phyloP scores from a whole-genome alignment of 2,888 invertebrate species.

The Stegana nigrithorax region DNA sequence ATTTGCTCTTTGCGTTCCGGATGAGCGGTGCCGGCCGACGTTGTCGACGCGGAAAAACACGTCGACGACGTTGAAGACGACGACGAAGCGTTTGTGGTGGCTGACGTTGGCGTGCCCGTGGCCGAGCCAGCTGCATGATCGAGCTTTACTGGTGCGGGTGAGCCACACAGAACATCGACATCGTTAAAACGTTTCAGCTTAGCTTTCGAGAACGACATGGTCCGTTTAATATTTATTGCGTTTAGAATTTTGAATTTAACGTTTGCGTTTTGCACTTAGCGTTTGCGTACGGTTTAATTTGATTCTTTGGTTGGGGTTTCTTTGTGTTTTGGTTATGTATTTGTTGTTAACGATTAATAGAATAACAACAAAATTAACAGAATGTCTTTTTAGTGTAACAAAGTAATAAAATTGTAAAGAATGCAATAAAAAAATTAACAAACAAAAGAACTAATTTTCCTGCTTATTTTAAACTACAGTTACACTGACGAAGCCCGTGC shows the following conservation, averaged over 20 bases:
- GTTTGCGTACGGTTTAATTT: no score
- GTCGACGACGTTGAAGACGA: background rate
- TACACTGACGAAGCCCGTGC: conserved; percentile 34
- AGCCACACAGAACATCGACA: conserved; percentile 60
- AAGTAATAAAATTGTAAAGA: conserved; percentile 41
- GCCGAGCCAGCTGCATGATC: conserved; percentile 40
- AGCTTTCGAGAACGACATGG: conserved; percentile 67
- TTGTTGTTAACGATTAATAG: no score
- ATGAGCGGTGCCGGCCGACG: conserved; percentile 21
- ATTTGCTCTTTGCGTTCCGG: conserved; percentile 68
- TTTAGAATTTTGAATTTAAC: conserved; percentile 35
- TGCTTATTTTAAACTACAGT: conserved; percentile 26
- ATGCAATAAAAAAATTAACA: conserved; percentile 21
- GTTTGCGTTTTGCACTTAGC: background rate
- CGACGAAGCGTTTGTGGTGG: conserved; percentile 9
- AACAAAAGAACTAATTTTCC: conserved; percentile 17
- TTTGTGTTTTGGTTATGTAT: no score
- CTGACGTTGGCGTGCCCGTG: conserved; percentile 47
- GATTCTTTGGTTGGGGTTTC: conserved; percentile 3
- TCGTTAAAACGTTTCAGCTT: conserved; percentile 69
- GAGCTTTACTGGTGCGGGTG: conserved; percentile 42
- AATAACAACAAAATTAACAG: conserved; percentile 53
- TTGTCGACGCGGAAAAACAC: conserved; percentile 7
- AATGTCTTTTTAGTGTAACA: conserved; percentile 34
- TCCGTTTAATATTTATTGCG: conserved; percentile 28